phyloP scores from a whole-genome alignment of 1,140 invertebrate species.

The Melitaea cinxia region DNA sequence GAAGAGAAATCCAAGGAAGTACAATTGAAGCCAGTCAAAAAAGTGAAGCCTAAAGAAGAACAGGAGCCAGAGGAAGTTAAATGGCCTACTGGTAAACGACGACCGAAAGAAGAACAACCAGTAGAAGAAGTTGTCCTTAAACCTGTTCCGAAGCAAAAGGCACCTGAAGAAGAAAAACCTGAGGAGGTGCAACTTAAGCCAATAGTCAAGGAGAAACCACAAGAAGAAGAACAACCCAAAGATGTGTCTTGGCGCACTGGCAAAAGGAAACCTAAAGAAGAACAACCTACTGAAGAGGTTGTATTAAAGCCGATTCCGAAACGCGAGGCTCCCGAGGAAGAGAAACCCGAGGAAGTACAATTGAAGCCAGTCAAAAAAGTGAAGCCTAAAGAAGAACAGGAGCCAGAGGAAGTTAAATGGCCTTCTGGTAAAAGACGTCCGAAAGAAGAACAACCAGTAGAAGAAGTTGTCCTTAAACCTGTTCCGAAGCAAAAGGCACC shows the following conservation, averaged over 20 bases:
- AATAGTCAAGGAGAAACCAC: neutral
- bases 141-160: conserved; percentile 24
- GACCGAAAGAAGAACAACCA: conserved; percentile 28
- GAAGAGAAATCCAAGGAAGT: conserved; percentile 28
- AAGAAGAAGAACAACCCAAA: conserved; percentile 4
- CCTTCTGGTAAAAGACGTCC: conserved; percentile 32
- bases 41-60: conserved; percentile 1
- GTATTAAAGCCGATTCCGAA: conserved; percentile 33
- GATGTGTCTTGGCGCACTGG: conserved; percentile 20
- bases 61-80: conserved; percentile 24
- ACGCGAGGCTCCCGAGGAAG: conserved; percentile 9
- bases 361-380: conserved; percentile 28
- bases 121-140: conserved; percentile 40
- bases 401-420: conserved; percentile 33
- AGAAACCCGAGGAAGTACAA: conserved; percentile 25
- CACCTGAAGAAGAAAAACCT: conserved; percentile 27
- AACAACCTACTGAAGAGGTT: conserved; percentile 68
- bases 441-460: conserved; percentile 24
- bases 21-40: conserved; percentile 16
- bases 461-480: conserved; percentile 31
- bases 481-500: conserved; percentile 23
- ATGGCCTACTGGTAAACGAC: conserved; percentile 37
- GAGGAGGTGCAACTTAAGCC: conserved; percentile 37
- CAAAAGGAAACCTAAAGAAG: conserved; percentile 63
- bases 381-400: neutral